Evolutionary conservation across 1,140 invertebrate species (phyloP).

Genomic region (Nymphalis io): DNA sequence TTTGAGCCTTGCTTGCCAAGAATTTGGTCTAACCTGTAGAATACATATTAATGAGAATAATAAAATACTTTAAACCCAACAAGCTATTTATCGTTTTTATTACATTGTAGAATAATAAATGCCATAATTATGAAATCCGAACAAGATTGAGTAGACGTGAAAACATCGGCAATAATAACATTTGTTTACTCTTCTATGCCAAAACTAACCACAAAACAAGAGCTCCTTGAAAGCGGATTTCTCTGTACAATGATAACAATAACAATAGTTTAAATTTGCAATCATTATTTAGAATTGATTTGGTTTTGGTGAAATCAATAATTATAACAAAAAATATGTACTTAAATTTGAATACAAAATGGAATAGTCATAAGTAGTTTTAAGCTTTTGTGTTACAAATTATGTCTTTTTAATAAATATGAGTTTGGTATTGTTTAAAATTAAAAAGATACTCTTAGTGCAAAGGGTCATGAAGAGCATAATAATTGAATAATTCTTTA

Average conservation of each 20-base stretch:
- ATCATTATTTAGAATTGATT: constrained; percentile 15
- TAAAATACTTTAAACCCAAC: background rate
- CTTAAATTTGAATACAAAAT: no score
- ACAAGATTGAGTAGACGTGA: constrained; percentile 35
- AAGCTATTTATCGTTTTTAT: no score
- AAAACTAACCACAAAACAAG: constrained; percentile 36
- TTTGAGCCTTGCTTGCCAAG: constrained; percentile 96
- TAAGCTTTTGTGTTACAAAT: no score
- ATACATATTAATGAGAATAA: constrained; percentile 14
- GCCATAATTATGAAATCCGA: constrained; percentile 25
- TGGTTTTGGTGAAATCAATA: background rate
- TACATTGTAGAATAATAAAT: constrained; percentile 14
- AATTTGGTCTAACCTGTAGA: constrained; percentile 93
- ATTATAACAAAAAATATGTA: no score
- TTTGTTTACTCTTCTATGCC: constrained; percentile 43
- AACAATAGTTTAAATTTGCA: constrained; percentile 36
- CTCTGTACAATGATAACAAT: constrained; percentile 41
- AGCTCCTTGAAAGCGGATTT: constrained; percentile 36
- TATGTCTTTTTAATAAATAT: no score
- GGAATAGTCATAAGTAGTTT: no score
- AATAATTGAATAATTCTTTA: no score
- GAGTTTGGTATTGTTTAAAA: no score
- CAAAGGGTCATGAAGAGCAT: no score
- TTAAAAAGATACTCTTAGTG: no score
- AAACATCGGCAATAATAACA: constrained; percentile 42